Conservation (phyloP, 2,113 vertebrate species). For the Xenus cinereus region DNA sequence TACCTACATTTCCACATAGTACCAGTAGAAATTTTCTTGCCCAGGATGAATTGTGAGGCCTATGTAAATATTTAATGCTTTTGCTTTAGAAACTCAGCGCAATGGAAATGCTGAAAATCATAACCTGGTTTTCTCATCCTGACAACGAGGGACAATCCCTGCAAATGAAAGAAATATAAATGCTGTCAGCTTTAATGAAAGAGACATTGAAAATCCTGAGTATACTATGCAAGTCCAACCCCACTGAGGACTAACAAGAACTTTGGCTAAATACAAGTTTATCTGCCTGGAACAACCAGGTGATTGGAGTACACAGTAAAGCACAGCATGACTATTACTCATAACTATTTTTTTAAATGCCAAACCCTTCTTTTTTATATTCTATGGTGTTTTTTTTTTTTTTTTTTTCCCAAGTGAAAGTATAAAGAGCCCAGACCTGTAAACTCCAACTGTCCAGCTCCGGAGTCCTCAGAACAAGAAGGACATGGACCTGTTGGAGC, state of each 20-base stretch:
- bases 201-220: background rate
- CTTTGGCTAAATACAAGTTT: background rate
- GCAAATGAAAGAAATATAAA: background rate
- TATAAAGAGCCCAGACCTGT: background rate
- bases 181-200: background rate
- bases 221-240: background rate
- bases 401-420: background rate
- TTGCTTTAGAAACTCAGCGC: background rate
- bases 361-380: background rate
- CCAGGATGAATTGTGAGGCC: background rate
- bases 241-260: background rate
- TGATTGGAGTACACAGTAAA: background rate
- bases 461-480: background rate
- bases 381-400: too few relatives aligned
- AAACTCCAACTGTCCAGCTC: background rate
- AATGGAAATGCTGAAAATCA: background rate
- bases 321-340: rapidly evolving
- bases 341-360: background rate
- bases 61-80: background rate
- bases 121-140: background rate
- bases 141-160: background rate
- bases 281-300: background rate
- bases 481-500: background rate
- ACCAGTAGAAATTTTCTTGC: background rate
- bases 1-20: background rate